Percentiles rank a stretch among this genome's conserved stretches.
These are phyloP conservation scores for Sebastes nivosus DNA, from an alignment of 2,797 vertebrate species.

Conservation along the genomic window DNA sequence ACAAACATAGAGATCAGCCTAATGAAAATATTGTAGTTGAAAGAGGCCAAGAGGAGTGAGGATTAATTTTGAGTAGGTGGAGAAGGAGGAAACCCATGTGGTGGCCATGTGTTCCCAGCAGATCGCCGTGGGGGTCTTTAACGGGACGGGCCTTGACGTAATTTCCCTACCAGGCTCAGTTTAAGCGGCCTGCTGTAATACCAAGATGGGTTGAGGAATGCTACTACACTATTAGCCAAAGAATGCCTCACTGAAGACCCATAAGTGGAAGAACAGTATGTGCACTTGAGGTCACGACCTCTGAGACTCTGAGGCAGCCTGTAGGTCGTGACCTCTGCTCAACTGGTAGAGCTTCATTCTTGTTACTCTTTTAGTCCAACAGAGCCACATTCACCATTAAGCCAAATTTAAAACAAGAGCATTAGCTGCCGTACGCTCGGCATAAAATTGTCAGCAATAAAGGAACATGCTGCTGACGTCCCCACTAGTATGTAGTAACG, in stretches of 20 bases:
- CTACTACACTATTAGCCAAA: background rate
- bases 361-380: background rate
- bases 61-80: constrained; percentile 2
- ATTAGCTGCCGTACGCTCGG: background rate
- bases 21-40: constrained; percentile 28
- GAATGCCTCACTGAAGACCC: background rate
- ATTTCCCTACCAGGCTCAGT: constrained; percentile 18
- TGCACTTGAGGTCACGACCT: constrained; percentile 20
- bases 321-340: background rate
- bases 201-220: background rate
- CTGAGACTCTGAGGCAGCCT: background rate
- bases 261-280: background rate
- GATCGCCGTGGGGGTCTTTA: constrained; percentile 46
- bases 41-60: constrained; percentile 2
- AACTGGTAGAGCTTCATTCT: background rate
- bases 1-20: background rate
- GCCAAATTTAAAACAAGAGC: background rate
- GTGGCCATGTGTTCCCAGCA: constrained; percentile 62
- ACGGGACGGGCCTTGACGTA: constrained; percentile 29
- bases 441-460: background rate
- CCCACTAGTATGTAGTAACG: too few species aligned
- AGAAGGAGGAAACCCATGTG: constrained; percentile 38
- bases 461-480: background rate
- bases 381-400: background rate
- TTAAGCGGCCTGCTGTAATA: constrained; percentile 3